phyloP scores from a whole-genome alignment of 2,888 invertebrate genomes.

The Anaspis maculata region DNA sequence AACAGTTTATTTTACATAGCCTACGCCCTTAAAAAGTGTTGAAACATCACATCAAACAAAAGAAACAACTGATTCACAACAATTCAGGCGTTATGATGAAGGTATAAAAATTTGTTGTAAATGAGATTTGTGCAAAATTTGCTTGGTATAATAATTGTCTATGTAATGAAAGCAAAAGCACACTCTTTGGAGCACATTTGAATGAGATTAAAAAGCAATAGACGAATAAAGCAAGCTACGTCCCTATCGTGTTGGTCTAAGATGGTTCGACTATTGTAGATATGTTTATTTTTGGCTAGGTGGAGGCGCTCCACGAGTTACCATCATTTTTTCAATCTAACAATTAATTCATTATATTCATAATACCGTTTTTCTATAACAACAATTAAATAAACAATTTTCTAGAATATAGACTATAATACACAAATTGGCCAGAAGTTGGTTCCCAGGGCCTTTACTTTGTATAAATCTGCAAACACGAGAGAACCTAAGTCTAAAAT shows the following conservation, averaged over 20 bases:
- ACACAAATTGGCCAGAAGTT: constrained; percentile 10
- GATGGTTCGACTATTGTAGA: constrained; percentile 9
- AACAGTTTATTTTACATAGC: constrained; percentile 16
- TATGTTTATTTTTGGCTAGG: constrained; percentile 15
- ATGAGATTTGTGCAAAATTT: constrained; percentile 9
- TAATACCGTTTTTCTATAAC: constrained; percentile 9
- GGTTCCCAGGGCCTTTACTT: constrained; percentile 8
- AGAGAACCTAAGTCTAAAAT: constrained; percentile 10
- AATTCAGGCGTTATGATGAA: too few species aligned
- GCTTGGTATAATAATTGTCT: constrained; percentile 10
- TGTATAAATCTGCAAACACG: constrained; percentile 12
- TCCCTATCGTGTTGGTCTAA: constrained; percentile 15
- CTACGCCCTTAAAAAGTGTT: constrained; percentile 13
- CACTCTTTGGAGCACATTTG: constrained; percentile 11
- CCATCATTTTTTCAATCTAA: constrained; percentile 11
- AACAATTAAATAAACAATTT: constrained; percentile 12
- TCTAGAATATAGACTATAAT: constrained; percentile 13
- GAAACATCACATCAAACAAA: constrained; percentile 9
- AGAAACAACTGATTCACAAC: constrained; percentile 5
- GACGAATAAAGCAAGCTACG: constrained; percentile 16
- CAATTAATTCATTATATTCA: constrained; percentile 11
- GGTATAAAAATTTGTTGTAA: too few species aligned
- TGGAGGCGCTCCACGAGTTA: constrained; percentile 8
- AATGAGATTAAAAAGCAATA: constrained; percentile 11
- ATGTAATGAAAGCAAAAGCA: constrained; percentile 13